Base-by-base conservation (phyloP, 1,140 invertebrate genomes). In the Drosophila triauraria region DNA sequence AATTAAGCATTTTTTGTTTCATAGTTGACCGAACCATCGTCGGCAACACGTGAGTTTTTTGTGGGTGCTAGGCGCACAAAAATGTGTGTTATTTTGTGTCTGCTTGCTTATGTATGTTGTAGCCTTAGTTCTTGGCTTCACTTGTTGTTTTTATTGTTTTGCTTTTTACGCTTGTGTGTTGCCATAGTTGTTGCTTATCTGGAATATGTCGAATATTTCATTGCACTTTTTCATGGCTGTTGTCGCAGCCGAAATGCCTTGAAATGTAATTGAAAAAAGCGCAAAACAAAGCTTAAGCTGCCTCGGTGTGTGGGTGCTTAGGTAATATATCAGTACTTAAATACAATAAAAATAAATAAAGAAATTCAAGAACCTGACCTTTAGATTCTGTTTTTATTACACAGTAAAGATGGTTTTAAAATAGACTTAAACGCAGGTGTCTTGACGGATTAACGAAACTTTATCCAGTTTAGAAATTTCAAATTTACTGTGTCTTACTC, bases 1-100 rank as follows among this genome's bases (percentile, higher is more conserved):
- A 81, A 82, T 82, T 83, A 83, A 75, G 80, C 80, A 82, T 58
- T 82, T 82, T 79, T 78, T 56, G 35, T 56, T 71, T 62, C 40
- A 40, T 20, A 63, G 48, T 77, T 54, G 47, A 30, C 10, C 44
- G 53, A 78, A 61, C 48, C 63, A 68, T 56, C 38, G 74, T 76
- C 6, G 51, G 38, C 50, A 58, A 71, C 80, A 82, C 63, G 75
- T 82, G 63, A 59, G 38, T 25, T 43, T 56, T 47, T 44, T 56
- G 71, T 80, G 78, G 78, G 78, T 63, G 77, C 62, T 35, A 23
- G 53, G n/a, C 32, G 32, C 13, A 23, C 27, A 3, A 17, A 70
- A 27, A 44, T 30, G 38, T 44, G 32, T 38, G 51, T 53, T 53
- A 53, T 35, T 53, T 53, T 35, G 17, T 46, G 61, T n/a, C 56